Percentiles rank a stretch among this genome's conserved stretches.
Evolutionary conservation across 1,140 invertebrate genomes (phyloP).

Genomic region (Drosophila teissieri): DNA sequence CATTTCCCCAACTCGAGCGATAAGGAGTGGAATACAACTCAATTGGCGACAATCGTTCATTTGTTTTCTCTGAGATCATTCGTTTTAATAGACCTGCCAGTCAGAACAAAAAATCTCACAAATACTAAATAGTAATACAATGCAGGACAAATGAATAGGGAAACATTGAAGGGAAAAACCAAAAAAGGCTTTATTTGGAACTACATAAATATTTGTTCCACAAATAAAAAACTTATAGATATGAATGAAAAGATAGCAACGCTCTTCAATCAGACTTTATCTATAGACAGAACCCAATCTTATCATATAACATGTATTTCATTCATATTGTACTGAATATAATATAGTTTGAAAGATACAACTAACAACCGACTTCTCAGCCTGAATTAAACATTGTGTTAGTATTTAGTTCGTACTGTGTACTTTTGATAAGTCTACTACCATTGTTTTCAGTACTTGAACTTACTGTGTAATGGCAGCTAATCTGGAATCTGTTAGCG

Average conservation of each 20-base stretch:
- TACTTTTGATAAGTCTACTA: background rate
- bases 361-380: too few relatives aligned
- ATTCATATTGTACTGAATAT: too few relatives aligned
- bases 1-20: constrained; percentile 29
- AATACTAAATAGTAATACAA: constrained; percentile 3
- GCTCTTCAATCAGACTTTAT: background rate
- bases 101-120: constrained; percentile 32
- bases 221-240: background rate
- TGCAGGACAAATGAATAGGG: constrained; percentile 1
- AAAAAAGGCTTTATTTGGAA: too few relatives aligned
- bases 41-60: constrained; percentile 62
- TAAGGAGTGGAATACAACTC: constrained; percentile 53
- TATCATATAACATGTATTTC: too few relatives aligned
- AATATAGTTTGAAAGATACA: too few relatives aligned
- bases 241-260: background rate
- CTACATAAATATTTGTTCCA: background rate
- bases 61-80: constrained; percentile 60
- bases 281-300: too few relatives aligned
- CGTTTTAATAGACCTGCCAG: constrained; percentile 51
- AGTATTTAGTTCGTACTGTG: too few relatives aligned
- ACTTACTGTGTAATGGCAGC: constrained; percentile 32
- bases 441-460: background rate
- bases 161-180: too few relatives aligned
- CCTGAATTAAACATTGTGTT: too few relatives aligned
- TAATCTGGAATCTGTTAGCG: constrained; percentile 64